These are phyloP conservation scores for Coelopa frigida DNA, from an alignment of 1,140 invertebrate genomes.

Conservation along the genomic window DNA sequence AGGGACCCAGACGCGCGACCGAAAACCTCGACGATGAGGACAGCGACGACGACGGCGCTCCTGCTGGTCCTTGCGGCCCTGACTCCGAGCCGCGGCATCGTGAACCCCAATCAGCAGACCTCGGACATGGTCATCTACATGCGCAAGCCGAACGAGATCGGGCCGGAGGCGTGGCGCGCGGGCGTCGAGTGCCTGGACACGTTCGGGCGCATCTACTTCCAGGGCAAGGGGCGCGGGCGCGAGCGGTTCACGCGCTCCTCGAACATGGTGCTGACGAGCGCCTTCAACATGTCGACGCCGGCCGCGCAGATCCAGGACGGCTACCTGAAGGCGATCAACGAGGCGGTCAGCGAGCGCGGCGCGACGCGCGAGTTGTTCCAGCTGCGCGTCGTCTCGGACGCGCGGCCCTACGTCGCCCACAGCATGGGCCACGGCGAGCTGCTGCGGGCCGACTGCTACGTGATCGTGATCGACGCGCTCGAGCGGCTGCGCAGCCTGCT, in stretches of 20 bases:
- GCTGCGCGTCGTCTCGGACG: conserved; percentile 28
- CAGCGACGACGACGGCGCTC: background rate
- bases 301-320: conserved; percentile 30
- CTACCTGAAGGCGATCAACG: conserved; percentile 26
- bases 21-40: background rate
- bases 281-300: conserved; percentile 29
- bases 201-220: conserved; percentile 31
- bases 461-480: conserved; percentile 28
- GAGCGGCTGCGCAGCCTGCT: conserved; percentile 19
- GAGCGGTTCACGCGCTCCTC: conserved; percentile 28
- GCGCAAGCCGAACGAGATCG: conserved; percentile 23
- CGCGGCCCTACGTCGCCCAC: background rate
- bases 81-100: conserved; percentile 13
- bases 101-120: conserved; percentile 30
- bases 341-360: conserved; percentile 16
- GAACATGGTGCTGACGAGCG: conserved; percentile 27
- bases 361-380: conserved; percentile 21
- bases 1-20: background rate
- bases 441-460: conserved; percentile 30
- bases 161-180: conserved; percentile 22
- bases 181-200: conserved; percentile 35
- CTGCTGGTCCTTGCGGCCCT: background rate
- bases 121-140: conserved; percentile 34
- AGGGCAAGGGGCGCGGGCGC: too few relatives aligned
- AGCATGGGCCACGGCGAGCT: conserved; percentile 10